These are phyloP conservation scores for Pachymerium ferrugineum DNA, from an alignment of 2,888 invertebrate species.

Conservation along the genomic window DNA sequence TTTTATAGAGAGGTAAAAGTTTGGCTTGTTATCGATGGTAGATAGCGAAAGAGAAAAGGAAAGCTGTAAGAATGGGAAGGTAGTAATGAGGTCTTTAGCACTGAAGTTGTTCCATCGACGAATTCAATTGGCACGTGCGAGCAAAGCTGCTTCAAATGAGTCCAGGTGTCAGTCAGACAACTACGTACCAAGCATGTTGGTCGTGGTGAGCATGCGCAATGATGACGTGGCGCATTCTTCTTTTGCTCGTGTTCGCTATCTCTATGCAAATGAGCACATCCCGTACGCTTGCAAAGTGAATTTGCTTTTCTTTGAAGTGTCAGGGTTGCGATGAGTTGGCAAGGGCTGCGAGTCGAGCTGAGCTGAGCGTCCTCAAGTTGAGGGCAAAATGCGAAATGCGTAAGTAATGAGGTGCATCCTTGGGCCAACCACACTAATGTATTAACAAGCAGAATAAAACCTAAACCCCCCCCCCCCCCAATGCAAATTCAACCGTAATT, in stretches of 20 bases:
- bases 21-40: too few species aligned
- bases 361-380: background rate
- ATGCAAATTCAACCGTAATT: too few species aligned
- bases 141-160: background rate
- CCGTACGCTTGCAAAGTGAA: background rate
- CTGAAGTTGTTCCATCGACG: background rate
- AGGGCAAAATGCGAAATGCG: background rate
- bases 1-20: background rate
- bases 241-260: background rate
- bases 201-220: background rate
- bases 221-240: background rate
- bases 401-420: conserved; percentile 3
- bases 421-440: too few species aligned
- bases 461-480: background rate
- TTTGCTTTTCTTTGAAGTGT: conserved; percentile 8
- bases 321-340: background rate
- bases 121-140: conserved; percentile 4
- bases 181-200: background rate
- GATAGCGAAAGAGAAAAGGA: background rate
- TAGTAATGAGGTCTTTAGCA: conserved; percentile 4
- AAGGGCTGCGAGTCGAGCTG: background rate
- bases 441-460: background rate
- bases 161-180: conserved; percentile 1
- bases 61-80: background rate
- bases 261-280: background rate